Evolutionary conservation across 2,888 invertebrate species (phyloP), one percentile per base, ranked within the genome.

Genomic region (Oasisia sp.): DNA sequence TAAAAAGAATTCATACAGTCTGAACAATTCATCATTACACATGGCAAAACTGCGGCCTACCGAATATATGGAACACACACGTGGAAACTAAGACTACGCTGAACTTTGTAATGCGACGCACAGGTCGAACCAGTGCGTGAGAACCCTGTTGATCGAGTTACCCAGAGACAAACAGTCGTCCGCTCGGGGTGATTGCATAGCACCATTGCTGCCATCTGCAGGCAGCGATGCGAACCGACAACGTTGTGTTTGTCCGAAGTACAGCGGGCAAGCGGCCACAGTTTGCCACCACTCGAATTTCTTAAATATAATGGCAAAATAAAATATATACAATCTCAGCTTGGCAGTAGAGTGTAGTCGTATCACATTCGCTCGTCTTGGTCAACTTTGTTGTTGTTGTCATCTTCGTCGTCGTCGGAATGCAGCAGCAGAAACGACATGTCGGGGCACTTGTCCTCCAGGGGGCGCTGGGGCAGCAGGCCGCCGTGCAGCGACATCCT

Each of bases 301-400:
- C n/a, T 27, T 27, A 74, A 27, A 74, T 74, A 74, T 74, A 74
- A 74, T 74, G 74, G 74, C 74, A 74, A 74, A 74, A 74, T 74
- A 74, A 74, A 74, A 74, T 74, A 74, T 74, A 27, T 74, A 74
- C 74, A 74, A 74, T 74, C 74, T 74, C 74, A 74, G 74, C 74
- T 74, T 74, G 74, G 74, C 74, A 74, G 74, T 50, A 50, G 50
- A 50, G 50, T 74, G 27, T n/a, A 74, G 74, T 38, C 38, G 38
- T 74, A 74, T 74, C 74, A 74, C 74, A 74, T 19, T 19, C 27
- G 74, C 74, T 74, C 50, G 50, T 50, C 74, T 74, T 74, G 74
- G 74, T 74, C 74, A 74, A 74, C 74, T 27, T 74, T 74, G 27
- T 74, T 74, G 7, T 74, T 74, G 74, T 74, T 74, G 74, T 74